These are phyloP conservation scores for Crocallis elinguaria DNA, from an alignment of 2,888 invertebrate species.

Conservation along the genomic window DNA sequence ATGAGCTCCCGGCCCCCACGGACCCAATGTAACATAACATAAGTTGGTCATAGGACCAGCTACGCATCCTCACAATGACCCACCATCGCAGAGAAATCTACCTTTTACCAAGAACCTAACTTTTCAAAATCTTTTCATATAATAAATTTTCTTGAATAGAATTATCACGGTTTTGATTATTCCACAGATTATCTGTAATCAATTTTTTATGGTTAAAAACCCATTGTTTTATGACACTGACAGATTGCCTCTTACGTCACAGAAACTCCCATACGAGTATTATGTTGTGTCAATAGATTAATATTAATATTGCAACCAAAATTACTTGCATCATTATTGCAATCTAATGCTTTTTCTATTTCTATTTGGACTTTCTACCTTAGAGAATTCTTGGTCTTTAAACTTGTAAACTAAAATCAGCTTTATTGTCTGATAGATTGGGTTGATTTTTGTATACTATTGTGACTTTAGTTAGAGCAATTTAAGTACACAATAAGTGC, in stretches of 20 bases:
- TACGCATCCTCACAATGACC: too few relatives aligned
- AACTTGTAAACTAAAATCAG: conserved; percentile 47
- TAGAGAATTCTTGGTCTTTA: conserved; percentile 10
- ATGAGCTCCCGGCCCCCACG: too few relatives aligned
- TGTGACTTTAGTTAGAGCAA: conserved; percentile 39
- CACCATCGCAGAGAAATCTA: too few relatives aligned
- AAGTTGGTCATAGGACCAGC: too few relatives aligned
- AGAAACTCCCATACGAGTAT: conserved; percentile 8
- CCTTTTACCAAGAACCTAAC: too few relatives aligned
- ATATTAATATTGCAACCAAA: conserved; percentile 49
- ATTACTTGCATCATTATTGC: conserved; percentile 54
- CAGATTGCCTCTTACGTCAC: conserved; percentile 22
- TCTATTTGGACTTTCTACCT: conserved; percentile 61
- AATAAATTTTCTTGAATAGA: not conserved
- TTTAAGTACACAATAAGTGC: conserved; percentile 61
- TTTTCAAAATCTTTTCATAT: too few relatives aligned
- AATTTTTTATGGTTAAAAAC: conserved; percentile 10
- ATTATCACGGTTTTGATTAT: conserved; percentile 2
- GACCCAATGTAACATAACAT: too few relatives aligned
- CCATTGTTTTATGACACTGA: conserved; percentile 32
- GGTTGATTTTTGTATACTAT: conserved; percentile 31
- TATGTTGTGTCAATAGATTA: conserved; percentile 29
- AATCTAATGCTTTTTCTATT: conserved; percentile 72
- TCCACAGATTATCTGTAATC: conserved; percentile 7
- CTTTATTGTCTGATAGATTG: conserved; percentile 37